Base-by-base conservation (phyloP, 2,888 invertebrate species). In the Tetrapedia diversipes region DNA sequence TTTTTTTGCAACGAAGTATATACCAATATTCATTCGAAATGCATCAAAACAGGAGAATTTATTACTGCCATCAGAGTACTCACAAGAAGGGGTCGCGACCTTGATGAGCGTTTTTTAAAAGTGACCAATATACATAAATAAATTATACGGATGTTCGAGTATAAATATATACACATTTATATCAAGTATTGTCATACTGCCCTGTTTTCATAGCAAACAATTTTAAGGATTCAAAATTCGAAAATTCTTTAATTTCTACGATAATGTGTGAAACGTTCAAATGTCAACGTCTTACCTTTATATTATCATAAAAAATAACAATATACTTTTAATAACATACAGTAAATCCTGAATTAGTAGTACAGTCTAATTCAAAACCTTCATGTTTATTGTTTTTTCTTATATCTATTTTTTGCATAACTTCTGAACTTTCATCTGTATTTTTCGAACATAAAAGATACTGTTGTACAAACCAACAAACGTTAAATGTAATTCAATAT, bases 21-120 rank as follows among this genome's bases (percentile, higher is more conserved):
- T 41, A 4, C 16, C 8, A n/a, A 41, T 0, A 16, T 29, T 10
- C n/a, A 41, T 11, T 22, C n/a, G 14, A 22, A 32, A 41, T 10
- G 39, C 16, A n/a, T 37, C 16, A n/a, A 22, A 1, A 37, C 11
- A 16, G 37, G 29, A 27, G 19, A 63, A 39, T 41, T 49, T 19
- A 37, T 37, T 19, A 29, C 22, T n/a, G 29, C 16, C 16, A 19
- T 32, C 6, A 6, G 22, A 53, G 16, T n/a, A 43, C 22, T 66
- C 34, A 14, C 14, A 47, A 56, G 32, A 37, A 56, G 34, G 10
- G 14, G 10, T 56, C 16, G 37, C 56, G 14, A 47, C 19, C 6
- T 24, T n/a, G 27, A 56, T 14, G 19, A 47, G 29, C 45, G 47
- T 47, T 66, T 49, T 37, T 66, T 66, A 11, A 47, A 49, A 49